Base-by-base conservation (phyloP, 2,113 vertebrate species). In the Xiphophorus hellerii region DNA sequence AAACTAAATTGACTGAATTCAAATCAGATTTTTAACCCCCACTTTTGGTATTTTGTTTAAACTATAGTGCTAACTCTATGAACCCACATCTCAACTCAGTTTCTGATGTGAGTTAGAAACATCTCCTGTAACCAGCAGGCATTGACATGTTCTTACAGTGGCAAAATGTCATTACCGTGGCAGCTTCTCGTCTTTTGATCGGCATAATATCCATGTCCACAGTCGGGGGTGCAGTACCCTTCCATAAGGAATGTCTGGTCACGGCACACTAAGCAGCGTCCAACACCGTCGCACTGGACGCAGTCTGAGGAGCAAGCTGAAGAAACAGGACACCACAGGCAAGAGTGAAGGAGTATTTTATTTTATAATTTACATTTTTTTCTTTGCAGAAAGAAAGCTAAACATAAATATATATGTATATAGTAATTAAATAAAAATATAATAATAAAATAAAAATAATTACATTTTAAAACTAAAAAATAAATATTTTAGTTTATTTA, bases 261-360 rank as follows among this genome's bases (percentile, higher is more conserved):
- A 4, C 85, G 84, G 69, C 98, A 98, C 11, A 92, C 84, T 5
- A 51, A 88, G 90, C 97, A 99, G 51, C 35, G 76, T 31, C 84
- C 91, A 12, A 71, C 68, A 0, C 65, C 88, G 12, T 93, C 94
- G 71, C 97, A 99, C 73, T 93, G 94, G 82, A 94, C 83, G 69
- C 97, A 99, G 29, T 95, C 94, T 0, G 13, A 69, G 3, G 96
- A 94, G 84, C 98, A 99, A 35, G 94, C 98, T 99, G 75, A 20
- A 14, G 73, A 75, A 20, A 27, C 42, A 6, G 20, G 1, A n/a
- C 42, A 44, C 42, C 14, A 42, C 28, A 65, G 35, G 17, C 27
- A 54, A 20, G 29, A 12, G 14, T 22, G 0, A 27, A 28, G 4
- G 14, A 48, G 6, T 11, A 58, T 58, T 58, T 58, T 17, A 48